These are phyloP conservation scores for Pedetes capensis DNA, from an alignment of 2,113 vertebrate genomes.

Conservation along the genomic window DNA sequence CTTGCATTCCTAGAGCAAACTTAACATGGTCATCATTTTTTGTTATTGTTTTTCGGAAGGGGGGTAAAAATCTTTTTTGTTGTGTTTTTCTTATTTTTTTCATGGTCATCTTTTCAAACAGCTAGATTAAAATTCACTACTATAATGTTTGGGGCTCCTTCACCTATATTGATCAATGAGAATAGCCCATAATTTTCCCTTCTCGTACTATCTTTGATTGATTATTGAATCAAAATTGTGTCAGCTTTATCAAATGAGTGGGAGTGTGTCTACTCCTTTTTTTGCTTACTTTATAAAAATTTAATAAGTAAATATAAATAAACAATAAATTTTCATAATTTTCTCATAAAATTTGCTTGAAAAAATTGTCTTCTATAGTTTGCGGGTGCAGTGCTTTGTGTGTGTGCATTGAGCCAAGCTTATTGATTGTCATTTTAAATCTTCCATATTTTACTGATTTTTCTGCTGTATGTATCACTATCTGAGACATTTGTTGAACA, in stretches of 20 bases:
- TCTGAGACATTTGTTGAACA: not conserved
- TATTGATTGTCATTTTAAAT: slow-evolving; percentile 14
- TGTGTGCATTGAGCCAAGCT: not conserved
- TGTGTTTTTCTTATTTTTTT: not conserved
- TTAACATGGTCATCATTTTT: not conserved
- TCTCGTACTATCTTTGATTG: slow-evolving; percentile 8
- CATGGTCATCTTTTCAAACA: not conserved
- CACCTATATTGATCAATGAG: not conserved
- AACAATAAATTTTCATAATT: not conserved
- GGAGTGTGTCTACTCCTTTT: not conserved
- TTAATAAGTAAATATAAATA: too few species aligned
- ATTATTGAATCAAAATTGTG: not conserved
- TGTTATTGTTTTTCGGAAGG: not conserved
- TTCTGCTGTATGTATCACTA: not conserved
- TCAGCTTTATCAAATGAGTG: not conserved
- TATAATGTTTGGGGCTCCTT: not conserved
- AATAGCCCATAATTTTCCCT: not conserved
- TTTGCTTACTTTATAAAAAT: not conserved
- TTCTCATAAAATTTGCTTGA: not conserved
- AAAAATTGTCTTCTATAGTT: not conserved
- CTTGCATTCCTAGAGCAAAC: not conserved
- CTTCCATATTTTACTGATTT: not conserved
- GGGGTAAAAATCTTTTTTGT: not conserved
- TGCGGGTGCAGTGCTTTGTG: not conserved
- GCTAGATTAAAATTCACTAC: not conserved